phyloP scores from a whole-genome alignment of 2,888 invertebrate genomes.

The Metallyticus violacea region DNA sequence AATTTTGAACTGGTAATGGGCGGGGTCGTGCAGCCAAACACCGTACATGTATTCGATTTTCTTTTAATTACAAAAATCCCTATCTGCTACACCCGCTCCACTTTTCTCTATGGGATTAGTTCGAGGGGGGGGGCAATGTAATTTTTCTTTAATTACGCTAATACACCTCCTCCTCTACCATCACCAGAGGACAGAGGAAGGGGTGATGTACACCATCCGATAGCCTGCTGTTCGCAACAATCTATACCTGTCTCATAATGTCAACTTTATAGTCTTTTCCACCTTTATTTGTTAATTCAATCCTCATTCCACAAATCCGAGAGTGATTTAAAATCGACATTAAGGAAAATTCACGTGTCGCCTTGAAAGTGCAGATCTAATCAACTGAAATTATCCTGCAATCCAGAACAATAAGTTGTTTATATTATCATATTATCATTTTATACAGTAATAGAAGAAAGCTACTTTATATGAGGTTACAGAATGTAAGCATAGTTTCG shows the following conservation, averaged over 20 bases:
- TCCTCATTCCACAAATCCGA: background rate
- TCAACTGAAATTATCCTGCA: background rate
- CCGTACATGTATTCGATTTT: conserved; percentile 15
- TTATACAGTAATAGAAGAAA: too few species aligned
- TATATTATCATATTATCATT: too few species aligned
- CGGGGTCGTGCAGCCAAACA: conserved; percentile 6
- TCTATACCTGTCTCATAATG: background rate
- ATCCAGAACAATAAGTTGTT: background rate
- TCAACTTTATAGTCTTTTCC: background rate
- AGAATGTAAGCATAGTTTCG: too few species aligned
- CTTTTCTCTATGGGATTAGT: background rate
- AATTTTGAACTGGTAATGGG: conserved; percentile 1
- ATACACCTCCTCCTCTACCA: background rate
- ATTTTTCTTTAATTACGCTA: conserved; percentile 19
- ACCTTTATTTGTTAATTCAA: background rate
- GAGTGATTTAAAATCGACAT: background rate
- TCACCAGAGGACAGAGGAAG: background rate
- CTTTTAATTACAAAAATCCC: conserved; percentile 16
- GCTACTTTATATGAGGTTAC: too few species aligned
- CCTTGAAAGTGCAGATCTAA: background rate
- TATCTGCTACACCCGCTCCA: background rate
- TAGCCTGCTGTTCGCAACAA: background rate
- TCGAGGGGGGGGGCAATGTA: background rate
- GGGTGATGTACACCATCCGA: background rate
- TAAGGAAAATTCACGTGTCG: background rate